phyloP scores from a whole-genome alignment of 2,113 vertebrate species.

The Notiomystis cincta region DNA sequence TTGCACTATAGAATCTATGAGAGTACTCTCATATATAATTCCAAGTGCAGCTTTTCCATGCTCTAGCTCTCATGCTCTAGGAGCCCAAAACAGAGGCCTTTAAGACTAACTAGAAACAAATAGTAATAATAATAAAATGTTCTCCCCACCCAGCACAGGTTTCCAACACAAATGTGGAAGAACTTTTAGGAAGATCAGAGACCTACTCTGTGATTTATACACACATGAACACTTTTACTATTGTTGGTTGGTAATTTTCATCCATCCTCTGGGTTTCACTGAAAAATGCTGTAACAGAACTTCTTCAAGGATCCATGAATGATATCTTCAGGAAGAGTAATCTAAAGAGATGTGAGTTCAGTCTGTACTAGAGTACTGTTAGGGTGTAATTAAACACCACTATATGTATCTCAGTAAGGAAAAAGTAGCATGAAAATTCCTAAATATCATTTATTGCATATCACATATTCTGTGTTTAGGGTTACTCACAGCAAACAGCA shows the following conservation, averaged over 20 bases:
- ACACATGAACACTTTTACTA: fast-evolving
- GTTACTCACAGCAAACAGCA: not conserved
- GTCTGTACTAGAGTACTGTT: not conserved
- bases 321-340: not conserved
- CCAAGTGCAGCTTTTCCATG: not conserved
- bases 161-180: not conserved
- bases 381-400: not conserved
- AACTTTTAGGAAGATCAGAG: not conserved
- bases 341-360: not conserved
- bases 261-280: not conserved
- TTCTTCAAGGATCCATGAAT: not conserved
- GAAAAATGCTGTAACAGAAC: not conserved
- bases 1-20: not conserved
- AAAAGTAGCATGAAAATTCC: not conserved
- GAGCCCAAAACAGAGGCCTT: fast-evolving
- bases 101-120: not conserved
- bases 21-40: not conserved
- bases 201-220: not conserved
- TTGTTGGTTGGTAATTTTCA: not conserved
- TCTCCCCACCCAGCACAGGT: fast-evolving
- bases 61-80: not conserved
- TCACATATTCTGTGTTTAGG: not conserved
- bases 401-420: not conserved
- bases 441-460: not conserved
- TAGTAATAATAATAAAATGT: no score